A percentile compares a stretch with the other conserved stretches of the same genome.
phyloP scores from a whole-genome alignment of 2,888 invertebrate genomes.

The Pollenia labialis region DNA sequence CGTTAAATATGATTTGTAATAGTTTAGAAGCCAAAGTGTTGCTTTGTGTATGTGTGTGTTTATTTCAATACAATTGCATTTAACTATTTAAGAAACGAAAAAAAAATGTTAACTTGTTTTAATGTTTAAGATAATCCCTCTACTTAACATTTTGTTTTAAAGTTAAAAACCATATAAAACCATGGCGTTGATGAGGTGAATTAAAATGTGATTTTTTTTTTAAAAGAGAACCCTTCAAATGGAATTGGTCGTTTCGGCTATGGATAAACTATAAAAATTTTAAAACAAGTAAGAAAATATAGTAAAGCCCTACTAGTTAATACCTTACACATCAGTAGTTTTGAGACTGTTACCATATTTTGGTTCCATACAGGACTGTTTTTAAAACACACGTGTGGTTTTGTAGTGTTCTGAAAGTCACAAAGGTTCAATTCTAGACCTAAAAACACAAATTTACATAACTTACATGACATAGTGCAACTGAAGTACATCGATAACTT shows the following conservation, averaged over 20 bases:
- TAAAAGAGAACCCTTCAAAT: not conserved
- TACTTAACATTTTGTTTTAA: slow-evolving; percentile 24
- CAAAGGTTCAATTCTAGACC: too few species aligned
- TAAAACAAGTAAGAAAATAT: too few species aligned
- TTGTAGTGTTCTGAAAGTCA: too few species aligned
- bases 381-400: too few species aligned
- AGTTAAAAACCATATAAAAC: not conserved
- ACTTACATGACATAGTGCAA: too few species aligned
- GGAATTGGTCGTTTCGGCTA: not conserved
- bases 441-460: too few species aligned
- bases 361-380: too few species aligned
- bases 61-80: slow-evolving; percentile 48
- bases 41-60: not conserved
- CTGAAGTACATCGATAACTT: too few species aligned
- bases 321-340: too few species aligned
- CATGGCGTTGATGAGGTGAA: slow-evolving; percentile 39
- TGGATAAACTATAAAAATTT: not conserved
- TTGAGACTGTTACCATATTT: too few species aligned
- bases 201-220: slow-evolving; percentile 25
- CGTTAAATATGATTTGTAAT: slow-evolving; percentile 5
- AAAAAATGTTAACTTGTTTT: slow-evolving; percentile 49
- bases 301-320: too few species aligned
- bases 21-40: not conserved
- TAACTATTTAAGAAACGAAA: slow-evolving; percentile 33
- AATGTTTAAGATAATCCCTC: slow-evolving; percentile 55